Evolutionary conservation across 1,140 invertebrate genomes (phyloP).

Genomic region (Drosophila nebulosa): DNA sequence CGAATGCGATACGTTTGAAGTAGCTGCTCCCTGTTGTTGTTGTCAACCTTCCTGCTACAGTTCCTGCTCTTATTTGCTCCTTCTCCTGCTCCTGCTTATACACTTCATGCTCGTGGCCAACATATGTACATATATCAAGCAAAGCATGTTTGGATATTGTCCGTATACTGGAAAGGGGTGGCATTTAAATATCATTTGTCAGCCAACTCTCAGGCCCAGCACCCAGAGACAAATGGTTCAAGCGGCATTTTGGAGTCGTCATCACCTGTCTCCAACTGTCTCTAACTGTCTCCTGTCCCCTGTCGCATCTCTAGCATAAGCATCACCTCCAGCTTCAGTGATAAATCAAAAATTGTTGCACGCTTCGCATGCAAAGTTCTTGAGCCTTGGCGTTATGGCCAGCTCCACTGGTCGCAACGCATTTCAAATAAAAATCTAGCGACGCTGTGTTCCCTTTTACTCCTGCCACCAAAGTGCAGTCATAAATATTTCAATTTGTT

Average conservation of each 20-base stretch:
- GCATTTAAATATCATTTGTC: slow-evolving; percentile 69
- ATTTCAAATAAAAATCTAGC: slow-evolving; percentile 62
- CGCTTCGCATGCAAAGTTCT: slow-evolving; percentile 29
- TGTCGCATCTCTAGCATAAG: background rate
- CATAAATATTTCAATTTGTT: slow-evolving; percentile 72
- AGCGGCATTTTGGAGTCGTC: background rate
- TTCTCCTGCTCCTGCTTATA: slow-evolving; percentile 4
- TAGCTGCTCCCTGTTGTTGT: background rate
- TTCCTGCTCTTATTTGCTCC: no score
- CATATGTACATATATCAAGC: slow-evolving; percentile 4
- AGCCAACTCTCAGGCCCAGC: slow-evolving; percentile 22
- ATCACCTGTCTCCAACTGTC: slow-evolving; percentile 19
- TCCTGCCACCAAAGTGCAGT: slow-evolving; percentile 55
- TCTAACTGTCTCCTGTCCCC: no score
- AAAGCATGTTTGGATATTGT: slow-evolving; percentile 10
- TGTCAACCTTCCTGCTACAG: background rate
- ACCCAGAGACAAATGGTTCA: slow-evolving; percentile 63
- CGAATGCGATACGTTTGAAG: slow-evolving; percentile 49
- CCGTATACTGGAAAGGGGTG: background rate
- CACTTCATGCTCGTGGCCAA: background rate
- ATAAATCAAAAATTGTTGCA: slow-evolving; percentile 70
- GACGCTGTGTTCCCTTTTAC: slow-evolving; percentile 25
- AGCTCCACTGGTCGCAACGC: slow-evolving; percentile 3
- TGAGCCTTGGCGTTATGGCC: slow-evolving; percentile 26
- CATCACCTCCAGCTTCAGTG: slow-evolving; percentile 30